A percentile compares a stretch with the other conserved stretches of the same genome.
phyloP scores from a whole-genome alignment of 64 coral and sea anemone genomes.

The Actinia tenebrosa region DNA sequence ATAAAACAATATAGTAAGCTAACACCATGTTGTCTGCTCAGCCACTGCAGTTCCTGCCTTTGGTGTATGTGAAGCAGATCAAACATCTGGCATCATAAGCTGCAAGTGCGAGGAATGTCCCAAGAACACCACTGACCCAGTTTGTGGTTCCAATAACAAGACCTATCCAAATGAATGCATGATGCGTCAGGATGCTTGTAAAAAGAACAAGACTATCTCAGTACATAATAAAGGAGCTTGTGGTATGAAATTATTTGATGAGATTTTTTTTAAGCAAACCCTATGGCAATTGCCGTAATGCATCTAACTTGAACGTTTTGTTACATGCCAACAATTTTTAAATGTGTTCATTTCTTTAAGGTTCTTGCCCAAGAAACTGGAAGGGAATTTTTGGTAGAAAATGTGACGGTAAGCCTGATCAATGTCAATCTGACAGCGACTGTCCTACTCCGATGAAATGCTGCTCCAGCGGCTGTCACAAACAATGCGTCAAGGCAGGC shows the following conservation, averaged over 20 bases:
- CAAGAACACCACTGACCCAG: background rate
- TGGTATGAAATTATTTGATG: background rate
- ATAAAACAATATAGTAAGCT: no score
- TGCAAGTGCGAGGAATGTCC: constrained; percentile 11
- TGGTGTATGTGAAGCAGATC: background rate
- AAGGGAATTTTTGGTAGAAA: background rate
- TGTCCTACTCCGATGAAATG: background rate
- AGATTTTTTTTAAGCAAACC: no score
- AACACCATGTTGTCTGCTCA: background rate
- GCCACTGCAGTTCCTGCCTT: background rate
- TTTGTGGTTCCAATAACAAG: constrained; percentile 35
- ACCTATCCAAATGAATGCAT: constrained; percentile 30
- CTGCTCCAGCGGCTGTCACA: background rate
- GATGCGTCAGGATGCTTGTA: constrained; percentile 26
- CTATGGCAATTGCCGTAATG: no score
- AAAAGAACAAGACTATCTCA: constrained; percentile 6
- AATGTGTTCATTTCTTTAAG: background rate
- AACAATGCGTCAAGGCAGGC: background rate
- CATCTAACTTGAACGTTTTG: no score
- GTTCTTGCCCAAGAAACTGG: background rate
- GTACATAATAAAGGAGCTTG: constrained; percentile 9
- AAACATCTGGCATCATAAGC: background rate
- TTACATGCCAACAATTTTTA: background rate
- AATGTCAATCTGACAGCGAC: background rate
- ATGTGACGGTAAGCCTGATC: background rate